Conservation (phyloP, 2,113 vertebrate species). For the Trochalopteron elliotii region DNA sequence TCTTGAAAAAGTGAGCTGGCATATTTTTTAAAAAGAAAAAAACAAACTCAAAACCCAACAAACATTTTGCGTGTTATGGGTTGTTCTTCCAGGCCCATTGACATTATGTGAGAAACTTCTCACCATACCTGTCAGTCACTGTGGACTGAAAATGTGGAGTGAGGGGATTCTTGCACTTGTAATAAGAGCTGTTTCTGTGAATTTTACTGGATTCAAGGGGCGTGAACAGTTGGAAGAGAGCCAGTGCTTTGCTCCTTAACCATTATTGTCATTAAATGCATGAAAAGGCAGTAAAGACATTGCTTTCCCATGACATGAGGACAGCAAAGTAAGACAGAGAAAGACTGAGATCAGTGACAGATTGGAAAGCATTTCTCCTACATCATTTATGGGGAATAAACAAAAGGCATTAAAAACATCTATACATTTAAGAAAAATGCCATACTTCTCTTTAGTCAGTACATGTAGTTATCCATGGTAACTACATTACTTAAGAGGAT, state of each 20-base stretch:
- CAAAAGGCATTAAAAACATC: background rate
- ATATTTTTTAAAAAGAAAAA: background rate
- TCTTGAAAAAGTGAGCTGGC: background rate
- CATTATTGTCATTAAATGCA: background rate
- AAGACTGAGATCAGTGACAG: background rate
- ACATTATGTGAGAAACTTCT: background rate
- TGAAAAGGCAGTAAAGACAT: background rate
- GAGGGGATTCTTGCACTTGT: background rate
- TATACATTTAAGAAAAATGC: background rate
- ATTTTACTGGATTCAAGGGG: background rate
- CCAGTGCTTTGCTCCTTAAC: background rate
- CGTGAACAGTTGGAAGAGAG: background rate
- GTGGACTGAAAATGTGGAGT: background rate
- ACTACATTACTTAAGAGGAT: background rate
- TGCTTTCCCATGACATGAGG: background rate
- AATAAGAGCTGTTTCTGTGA: background rate
- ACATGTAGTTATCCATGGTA: background rate
- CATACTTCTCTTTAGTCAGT: background rate
- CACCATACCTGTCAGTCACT: background rate
- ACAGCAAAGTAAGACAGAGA: background rate
- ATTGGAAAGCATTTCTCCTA: background rate
- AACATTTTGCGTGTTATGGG: background rate
- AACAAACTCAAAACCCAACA: accelerated
- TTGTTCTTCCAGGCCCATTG: background rate
- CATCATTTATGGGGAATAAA: background rate